These are phyloP conservation scores for Poeciliopsis infans DNA, from an alignment of 2,797 vertebrate species.

Conservation along the genomic window DNA sequence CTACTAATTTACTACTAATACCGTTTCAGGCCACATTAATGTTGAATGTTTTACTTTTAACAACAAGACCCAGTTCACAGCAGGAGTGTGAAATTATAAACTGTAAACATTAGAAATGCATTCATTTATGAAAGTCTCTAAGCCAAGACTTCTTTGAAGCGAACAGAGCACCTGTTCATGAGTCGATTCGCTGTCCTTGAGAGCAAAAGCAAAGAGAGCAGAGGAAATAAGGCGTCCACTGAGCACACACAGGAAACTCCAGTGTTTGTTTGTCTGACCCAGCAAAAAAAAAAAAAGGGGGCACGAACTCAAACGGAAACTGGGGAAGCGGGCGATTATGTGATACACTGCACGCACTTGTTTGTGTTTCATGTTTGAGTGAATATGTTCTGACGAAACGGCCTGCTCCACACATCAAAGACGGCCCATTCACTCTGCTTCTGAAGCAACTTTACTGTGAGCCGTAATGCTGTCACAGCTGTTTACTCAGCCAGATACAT, in stretches of 20 bases:
- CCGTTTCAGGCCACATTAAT: background rate
- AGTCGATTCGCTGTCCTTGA: slow-evolving; percentile 26
- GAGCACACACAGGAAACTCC: slow-evolving; percentile 50
- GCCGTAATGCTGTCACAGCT: slow-evolving; percentile 54
- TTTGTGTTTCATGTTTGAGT: slow-evolving; percentile 21
- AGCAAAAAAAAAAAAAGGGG: slow-evolving; percentile 24
- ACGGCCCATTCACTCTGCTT: slow-evolving; percentile 33
- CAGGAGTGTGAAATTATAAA: background rate
- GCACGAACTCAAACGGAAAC: slow-evolving; percentile 35
- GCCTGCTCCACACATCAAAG: slow-evolving; percentile 40
- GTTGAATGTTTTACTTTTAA: background rate
- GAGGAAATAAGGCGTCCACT: slow-evolving; percentile 24
- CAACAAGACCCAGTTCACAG: background rate
- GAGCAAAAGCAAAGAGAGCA: slow-evolving; percentile 8
- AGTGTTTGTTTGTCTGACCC: slow-evolving; percentile 35
- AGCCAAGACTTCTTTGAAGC: background rate
- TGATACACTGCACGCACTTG: slow-evolving; percentile 24
- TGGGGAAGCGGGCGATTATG: slow-evolving; percentile 30
- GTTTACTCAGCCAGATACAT: slow-evolving; percentile 53
- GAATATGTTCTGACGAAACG: slow-evolving; percentile 30
- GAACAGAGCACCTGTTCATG: slow-evolving; percentile 17
- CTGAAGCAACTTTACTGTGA: slow-evolving; percentile 47
- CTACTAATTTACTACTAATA: background rate
- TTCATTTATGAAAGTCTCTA: background rate
- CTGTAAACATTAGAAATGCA: background rate